Percentiles rank a stretch among this genome's conserved stretches.
Evolutionary conservation across 2,113 vertebrate genomes (phyloP).

Genomic region (Puma concolor): DNA sequence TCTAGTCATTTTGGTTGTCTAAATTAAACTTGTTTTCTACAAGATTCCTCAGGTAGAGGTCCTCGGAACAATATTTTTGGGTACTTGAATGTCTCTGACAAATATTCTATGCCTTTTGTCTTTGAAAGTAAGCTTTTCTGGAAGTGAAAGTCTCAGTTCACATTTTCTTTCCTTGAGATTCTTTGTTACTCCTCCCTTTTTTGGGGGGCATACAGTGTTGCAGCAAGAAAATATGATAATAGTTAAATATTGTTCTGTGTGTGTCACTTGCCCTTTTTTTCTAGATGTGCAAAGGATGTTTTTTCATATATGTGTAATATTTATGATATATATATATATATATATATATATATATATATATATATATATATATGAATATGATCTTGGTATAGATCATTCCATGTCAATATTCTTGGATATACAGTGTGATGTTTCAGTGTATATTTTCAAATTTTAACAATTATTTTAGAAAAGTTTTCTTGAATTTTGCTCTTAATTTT

Average conservation of each 20-base stretch:
- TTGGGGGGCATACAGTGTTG: not conserved
- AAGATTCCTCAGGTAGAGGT: not conserved
- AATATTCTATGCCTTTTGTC: not conserved
- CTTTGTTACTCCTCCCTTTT: not conserved
- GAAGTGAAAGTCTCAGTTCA: not conserved
- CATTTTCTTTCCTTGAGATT: not conserved
- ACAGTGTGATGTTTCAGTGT: not conserved
- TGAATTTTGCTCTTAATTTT: not conserved
- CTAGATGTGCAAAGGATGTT: not conserved
- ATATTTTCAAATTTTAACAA: not conserved
- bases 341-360: not conserved
- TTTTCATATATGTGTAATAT: not conserved
- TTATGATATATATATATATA: not conserved
- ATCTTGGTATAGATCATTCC: not conserved
- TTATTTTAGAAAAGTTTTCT: not conserved
- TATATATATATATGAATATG: not conserved
- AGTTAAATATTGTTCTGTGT: not conserved
- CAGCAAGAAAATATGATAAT: not conserved
- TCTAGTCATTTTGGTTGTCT: not conserved
- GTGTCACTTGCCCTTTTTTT: not conserved
- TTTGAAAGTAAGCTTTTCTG: not conserved
- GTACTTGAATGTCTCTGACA: not conserved
- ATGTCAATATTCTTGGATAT: not conserved
- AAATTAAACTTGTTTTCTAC: not conserved
- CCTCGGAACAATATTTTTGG: not conserved